Evolutionary conservation across 2,888 invertebrate species (phyloP), one percentile per base, ranked within the genome.

Genomic region (Ophioninae sp.): DNA sequence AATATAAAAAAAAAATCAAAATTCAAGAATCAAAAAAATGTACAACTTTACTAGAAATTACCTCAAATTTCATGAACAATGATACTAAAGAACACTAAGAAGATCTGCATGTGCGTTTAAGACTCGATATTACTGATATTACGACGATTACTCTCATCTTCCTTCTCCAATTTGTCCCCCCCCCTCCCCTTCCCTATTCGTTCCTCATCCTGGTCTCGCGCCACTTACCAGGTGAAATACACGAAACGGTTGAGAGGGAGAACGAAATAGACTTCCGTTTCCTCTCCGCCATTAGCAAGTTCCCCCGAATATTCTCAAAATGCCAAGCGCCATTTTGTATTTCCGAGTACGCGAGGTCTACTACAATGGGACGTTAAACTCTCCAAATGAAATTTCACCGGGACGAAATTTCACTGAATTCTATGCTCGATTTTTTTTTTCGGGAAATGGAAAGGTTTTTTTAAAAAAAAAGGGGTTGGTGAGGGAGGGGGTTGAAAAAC

Each of bases 311-410:
- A 67, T 56, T 44, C 74, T 39, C 44, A 41, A 6, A 69, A 69
- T 69, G 23, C 69, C 23, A 63, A 44, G 61, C 61, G 72, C 44
- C 78, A 63, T 71, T 78, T 76, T 61, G 44, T 22, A n/a, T 61
- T 63, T 51, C 17, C 63, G 75, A 51, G 23, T 44, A n/a, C 56
- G 41, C 41, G 22, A 20, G 37, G 65, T 30, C 74, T 68, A 74
- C 22, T 63, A 69, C 63, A 56, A 63, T 68, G 67, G 39, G 65
- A 51, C 72, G 67, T 41, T 44, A 51, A 81, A 22, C 0, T 10
- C 61, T 37, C 61, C 20, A 81, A 77, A 81, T 81, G 72, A 81
- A 77, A 72, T 81, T 81, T 77, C 72, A 77, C 61, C 23, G 75
- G 2, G 37, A 67, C 65, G 61, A 59, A 61, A 65, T 81, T 76